Base-by-base conservation (phyloP, 2,888 invertebrate genomes). In the Macrosiphum euphorbiae region DNA sequence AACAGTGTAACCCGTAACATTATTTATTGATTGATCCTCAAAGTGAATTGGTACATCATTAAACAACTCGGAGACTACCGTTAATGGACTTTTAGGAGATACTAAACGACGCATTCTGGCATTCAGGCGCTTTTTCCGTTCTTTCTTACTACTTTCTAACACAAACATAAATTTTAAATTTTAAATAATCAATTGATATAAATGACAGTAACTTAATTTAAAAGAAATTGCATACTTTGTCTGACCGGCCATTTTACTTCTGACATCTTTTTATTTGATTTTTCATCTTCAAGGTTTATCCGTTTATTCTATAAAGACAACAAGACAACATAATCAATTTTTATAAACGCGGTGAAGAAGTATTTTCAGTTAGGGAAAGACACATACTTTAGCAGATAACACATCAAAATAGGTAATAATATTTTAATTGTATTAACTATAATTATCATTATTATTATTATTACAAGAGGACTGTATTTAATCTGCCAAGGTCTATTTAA, bases 11-110 rank as follows among this genome's bases (percentile, higher is more conserved):
- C 61, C 0, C 26, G 26, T 0, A 55, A 11, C 41, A 44, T 88
- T 92, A 89, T 78, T 41, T 26, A 44, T 44, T 44, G 44, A 1
- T 1, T 28, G 94, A 88, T 95, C 95, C 16, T 94, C 87, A 24
- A 95, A 91, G 16, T 67, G 87, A 94, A 95, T 94, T 61, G 94
- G 96, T 95, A 97, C 96, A 95, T 97, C 97, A 95, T 97, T 96
- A 95, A 96, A 97, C 95, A 98, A 97, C 96, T 99, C 98, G 96
- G 98, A 98, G 92, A 99, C 96, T 94, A 98, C 98, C 98, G 98
- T 98, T 89, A 98, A 96, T 28, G 98, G 98, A 95, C 98, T 98
- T 96, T 98, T 98, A 86, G 98, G 98, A 95, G 97, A 97, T 92
- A 98, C 96, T 91, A 98, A 97, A 94, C 97, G 97, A 90, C 98